Base-by-base conservation (phyloP, 1,140 invertebrate genomes). In the Drosophila funebris region DNA sequence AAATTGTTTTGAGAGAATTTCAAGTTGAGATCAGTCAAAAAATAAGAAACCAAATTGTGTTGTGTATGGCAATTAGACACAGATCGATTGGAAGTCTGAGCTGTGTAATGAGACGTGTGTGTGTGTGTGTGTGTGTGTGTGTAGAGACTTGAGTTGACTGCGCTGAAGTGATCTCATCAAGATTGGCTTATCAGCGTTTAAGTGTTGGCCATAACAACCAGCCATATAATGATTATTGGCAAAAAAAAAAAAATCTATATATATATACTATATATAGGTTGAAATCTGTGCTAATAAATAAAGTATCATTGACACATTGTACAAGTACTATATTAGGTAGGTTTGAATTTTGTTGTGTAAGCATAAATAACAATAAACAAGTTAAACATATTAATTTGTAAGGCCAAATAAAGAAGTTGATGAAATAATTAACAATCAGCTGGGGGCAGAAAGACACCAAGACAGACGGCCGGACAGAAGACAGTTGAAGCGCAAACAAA, bases 341-440 rank as follows among this genome's bases (percentile, higher is more conserved):
- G 43, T 31, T 18, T 31, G 43, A 43, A 43, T 58, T 67, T 43
- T 66, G 69, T 66, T 73, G 62, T 73, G 69, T 67, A 52, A 73
- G 44, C 69, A 68, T 73, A 67, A 73, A 73, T 68, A 73, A 68
- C 48, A 61, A 52, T 27, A 61, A 58, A 41, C 37, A 22, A 69
- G 46, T 53, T 56, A 73, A 76, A 73, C 74, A 73, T 84, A 70
- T 69, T 66, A 67, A 84, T 84, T 79, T 85, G 74, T 46, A 58
- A 54, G 52, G 18, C 83, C 78, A 88, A 88, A 82, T 76, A 87
- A 82, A 88, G 71, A 75, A 88, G 83, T 76, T 85, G 69, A 78
- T 82, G 78, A 87, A 87, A 73, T 78, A 78, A 87, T 73, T 73
- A 81, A 71, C 77, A 54, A 24, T 36, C 46, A 41, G 61, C 22